These are phyloP conservation scores for Lepetodrilus schrolli DNA, from an alignment of 2,888 invertebrate species.

Conservation along the genomic window DNA sequence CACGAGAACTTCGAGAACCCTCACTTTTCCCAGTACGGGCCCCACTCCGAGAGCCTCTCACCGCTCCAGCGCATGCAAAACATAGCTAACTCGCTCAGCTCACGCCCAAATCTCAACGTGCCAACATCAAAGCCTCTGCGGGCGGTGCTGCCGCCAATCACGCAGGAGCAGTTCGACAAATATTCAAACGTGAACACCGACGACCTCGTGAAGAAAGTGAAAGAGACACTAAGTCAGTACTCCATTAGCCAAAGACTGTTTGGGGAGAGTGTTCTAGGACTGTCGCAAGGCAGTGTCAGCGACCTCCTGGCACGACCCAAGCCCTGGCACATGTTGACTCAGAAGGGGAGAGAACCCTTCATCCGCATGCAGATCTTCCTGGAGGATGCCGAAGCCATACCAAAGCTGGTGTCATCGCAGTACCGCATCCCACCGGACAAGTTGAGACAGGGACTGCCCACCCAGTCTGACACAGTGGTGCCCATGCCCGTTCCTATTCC, in stretches of 20 bases:
- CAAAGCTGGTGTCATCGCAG: conserved; percentile 94
- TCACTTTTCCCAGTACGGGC: conserved; percentile 74
- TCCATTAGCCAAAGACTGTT: conserved; percentile 94
- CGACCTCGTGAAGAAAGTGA: conserved; percentile 92
- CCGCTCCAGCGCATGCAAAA: conserved; percentile 98
- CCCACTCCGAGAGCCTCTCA: conserved; percentile 84
- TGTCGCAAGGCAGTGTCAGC: conserved; percentile 89
- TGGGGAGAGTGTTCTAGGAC: conserved; percentile 93
- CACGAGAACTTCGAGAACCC: conserved; percentile 52
- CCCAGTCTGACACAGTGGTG: conserved; percentile 38
- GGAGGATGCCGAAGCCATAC: conserved; percentile 94
- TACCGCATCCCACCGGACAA: conserved; percentile 99
- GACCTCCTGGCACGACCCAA: conserved; percentile 97
- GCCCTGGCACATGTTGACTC: conserved; percentile 99
- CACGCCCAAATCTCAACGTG: conserved; percentile 79
- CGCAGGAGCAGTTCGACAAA: conserved; percentile 98
- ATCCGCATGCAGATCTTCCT: conserved; percentile 88
- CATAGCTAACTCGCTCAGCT: conserved; percentile 94
- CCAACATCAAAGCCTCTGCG: conserved; percentile 84
- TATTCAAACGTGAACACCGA: conserved; percentile 98
- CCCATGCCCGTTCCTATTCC: conserved; percentile 1
- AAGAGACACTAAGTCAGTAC: conserved; percentile 76
- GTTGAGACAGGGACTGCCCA: conserved; percentile 81
- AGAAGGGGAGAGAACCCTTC: conserved; percentile 90
- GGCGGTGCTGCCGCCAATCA: conserved; percentile 97